phyloP scores from a whole-genome alignment of 1,140 invertebrate genomes.

The Caenorhabditis latens region DNA sequence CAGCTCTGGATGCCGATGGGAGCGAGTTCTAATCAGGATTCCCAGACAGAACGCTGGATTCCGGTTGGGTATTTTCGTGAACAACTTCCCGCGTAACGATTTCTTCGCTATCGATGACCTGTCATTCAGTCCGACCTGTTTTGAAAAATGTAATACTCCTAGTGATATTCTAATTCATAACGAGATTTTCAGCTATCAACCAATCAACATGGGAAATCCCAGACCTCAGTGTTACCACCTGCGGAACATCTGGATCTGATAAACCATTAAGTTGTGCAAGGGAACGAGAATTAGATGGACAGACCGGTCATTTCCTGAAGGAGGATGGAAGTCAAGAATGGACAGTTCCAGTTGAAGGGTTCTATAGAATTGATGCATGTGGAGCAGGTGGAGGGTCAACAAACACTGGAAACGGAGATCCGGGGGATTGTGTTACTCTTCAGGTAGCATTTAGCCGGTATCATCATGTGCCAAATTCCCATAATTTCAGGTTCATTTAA shows the following conservation, averaged over 20 bases:
- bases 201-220: constrained; percentile 33
- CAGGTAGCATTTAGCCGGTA: neutral
- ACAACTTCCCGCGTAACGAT: neutral
- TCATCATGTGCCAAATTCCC: too few relatives aligned
- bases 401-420: neutral
- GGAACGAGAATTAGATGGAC: constrained; percentile 8
- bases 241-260: neutral
- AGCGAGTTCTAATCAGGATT: neutral
- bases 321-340: constrained; percentile 37
- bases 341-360: constrained; percentile 44
- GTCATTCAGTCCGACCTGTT: constrained; percentile 24
- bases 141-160: neutral
- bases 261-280: neutral
- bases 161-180: neutral
- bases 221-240: neutral
- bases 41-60: constrained; percentile 39
- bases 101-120: constrained; percentile 18
- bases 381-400: constrained; percentile 27
- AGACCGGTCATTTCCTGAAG: constrained; percentile 24
- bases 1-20: neutral
- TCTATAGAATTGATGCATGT: constrained; percentile 26
- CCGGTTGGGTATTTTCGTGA: constrained; percentile 22
- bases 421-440: constrained; percentile 32
- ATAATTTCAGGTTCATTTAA: constrained; percentile 2
- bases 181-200: neutral